phyloP scores from a whole-genome alignment of 2,888 invertebrate species.

The Noctua fimbriata region DNA sequence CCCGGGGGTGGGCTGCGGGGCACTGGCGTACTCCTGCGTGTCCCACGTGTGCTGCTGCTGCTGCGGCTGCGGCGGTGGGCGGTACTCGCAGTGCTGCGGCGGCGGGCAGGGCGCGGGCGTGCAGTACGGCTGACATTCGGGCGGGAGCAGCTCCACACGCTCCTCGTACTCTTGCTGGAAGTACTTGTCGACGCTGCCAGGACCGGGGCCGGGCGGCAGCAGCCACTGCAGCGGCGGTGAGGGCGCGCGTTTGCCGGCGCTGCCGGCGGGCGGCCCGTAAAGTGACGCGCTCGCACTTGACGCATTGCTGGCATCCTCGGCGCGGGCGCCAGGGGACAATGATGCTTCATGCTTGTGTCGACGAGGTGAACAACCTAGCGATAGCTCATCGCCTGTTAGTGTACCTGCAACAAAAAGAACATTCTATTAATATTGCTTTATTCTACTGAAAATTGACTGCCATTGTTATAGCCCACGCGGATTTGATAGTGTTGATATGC shows the following conservation, averaged over 20 bases:
- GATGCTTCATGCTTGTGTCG: constrained; percentile 91
- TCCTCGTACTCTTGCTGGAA: constrained; percentile 93
- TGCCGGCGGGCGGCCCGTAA: constrained; percentile 88
- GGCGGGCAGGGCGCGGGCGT: constrained; percentile 83
- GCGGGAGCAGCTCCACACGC: constrained; percentile 89
- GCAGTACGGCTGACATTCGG: constrained; percentile 89
- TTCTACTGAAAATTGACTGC: neutral
- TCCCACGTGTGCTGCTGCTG: constrained; percentile 93
- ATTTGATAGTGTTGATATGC: neutral
- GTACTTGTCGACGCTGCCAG: constrained; percentile 90
- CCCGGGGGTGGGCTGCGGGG: constrained; percentile 87
- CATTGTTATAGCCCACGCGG: neutral
- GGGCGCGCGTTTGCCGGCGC: constrained; percentile 86
- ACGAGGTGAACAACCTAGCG: constrained; percentile 91
- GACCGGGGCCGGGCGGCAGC: constrained; percentile 93
- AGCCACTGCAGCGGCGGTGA: constrained; percentile 93
- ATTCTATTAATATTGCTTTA: constrained; percentile 6
- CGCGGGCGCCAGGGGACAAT: constrained; percentile 92
- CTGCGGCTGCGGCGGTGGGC: constrained; percentile 91
- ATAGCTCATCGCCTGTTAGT: constrained; percentile 94
- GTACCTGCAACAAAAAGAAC: constrained; percentile 91
- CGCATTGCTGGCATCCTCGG: constrained; percentile 94
- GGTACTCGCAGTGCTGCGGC: constrained; percentile 92
- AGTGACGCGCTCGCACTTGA: constrained; percentile 91
- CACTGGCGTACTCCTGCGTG: constrained; percentile 86